Base-by-base conservation (phyloP, 2,888 invertebrate genomes). In the Drosophila mettleri region DNA sequence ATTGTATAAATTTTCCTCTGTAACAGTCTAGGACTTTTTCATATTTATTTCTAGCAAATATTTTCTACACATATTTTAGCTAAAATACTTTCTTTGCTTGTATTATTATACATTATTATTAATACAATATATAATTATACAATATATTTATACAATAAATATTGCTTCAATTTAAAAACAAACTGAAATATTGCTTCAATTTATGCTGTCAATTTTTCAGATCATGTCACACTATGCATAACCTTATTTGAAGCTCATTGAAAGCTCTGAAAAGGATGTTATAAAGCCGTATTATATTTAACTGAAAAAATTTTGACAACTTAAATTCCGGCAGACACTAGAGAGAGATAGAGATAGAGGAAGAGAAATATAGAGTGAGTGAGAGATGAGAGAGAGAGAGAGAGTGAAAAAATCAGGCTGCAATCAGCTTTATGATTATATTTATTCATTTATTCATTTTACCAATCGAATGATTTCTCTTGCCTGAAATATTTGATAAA, bases 381-480 rank as follows among this genome's bases (percentile, higher is more conserved):
- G 9, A 3, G 16, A 36, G 16, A n/a, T n/a, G 39, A 2, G 10
- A 38, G 10, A 10, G 18, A 0, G 38, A 2, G 18, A 16, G 9
- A 3, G 16, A 36, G 16, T 3, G 36, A 9, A 10, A 10, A 12
- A 18, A 12, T 12, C 8, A 12, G 5, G 10, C 2, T 8, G 3
- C 59, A 45, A 59, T 59, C 34, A 36, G 43, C 34, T 45, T 58
- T 45, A 20, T 14, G 27, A 31, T 48, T 48, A 48, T 48, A 20
- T 48, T 43, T 36, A 61, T 45, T 45, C 1, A 39, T 60, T 59
- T 61, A 43, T 59, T 27, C 14, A 20, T 10, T 62, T 22, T 31
- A 1, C 41, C 33, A 33, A 33, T 27, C 18, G 46, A 33, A 46
- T 39, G 18, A 24, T 12, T 24, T 39, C 24, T 20, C n/a, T n/a